phyloP scores from a whole-genome alignment of 2,888 invertebrate species.

The Saturnia pavonia region DNA sequence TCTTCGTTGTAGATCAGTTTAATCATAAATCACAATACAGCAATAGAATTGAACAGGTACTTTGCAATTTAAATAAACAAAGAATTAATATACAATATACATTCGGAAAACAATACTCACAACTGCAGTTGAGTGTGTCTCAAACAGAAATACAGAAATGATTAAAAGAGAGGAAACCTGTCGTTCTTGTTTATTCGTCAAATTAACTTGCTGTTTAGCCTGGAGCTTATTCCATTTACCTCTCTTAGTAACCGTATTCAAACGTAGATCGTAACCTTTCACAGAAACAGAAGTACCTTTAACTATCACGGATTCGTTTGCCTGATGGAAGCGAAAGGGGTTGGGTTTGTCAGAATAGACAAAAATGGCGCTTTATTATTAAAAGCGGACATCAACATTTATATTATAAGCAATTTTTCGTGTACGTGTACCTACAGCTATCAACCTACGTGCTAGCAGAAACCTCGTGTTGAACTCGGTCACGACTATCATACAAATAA shows the following conservation, averaged over 20 bases:
- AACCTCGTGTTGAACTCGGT: no score
- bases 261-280: neutral
- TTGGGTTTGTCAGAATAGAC: neutral
- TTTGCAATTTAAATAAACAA: neutral
- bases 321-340: neutral
- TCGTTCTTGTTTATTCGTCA: conserved; percentile 5
- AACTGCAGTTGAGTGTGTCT: neutral
- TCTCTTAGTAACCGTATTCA: neutral
- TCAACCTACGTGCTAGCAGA: no score
- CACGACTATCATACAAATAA: no score
- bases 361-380: no score
- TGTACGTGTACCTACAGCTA: no score
- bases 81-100: neutral
- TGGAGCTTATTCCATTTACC: neutral
- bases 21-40: neutral
- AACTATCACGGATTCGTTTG: neutral
- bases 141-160: conserved; percentile 8
- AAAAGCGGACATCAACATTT: neutral
- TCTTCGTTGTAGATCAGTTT: neutral
- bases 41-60: neutral
- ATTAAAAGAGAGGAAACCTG: neutral
- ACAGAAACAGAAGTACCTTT: neutral
- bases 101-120: neutral
- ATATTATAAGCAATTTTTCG: no score
- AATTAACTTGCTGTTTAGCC: neutral